Percentiles rank a stretch among this genome's conserved stretches.
Evolutionary conservation across 2,888 invertebrate species (phyloP).

Genomic region (Eilema griseolum): DNA sequence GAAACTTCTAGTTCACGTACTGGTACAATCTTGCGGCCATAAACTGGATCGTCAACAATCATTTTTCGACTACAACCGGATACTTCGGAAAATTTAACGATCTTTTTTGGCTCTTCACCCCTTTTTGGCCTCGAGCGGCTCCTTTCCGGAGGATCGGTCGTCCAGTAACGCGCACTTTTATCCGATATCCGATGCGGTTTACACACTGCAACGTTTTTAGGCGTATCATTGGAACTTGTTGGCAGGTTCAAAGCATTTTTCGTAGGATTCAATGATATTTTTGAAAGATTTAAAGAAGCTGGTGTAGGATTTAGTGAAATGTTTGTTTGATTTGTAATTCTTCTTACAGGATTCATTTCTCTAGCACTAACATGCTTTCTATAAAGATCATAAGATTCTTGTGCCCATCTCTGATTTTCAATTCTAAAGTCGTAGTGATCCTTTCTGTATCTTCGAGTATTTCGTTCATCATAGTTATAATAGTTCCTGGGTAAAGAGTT

Average conservation of each 20-base stretch:
- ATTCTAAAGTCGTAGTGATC: conserved; percentile 83
- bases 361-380: conserved; percentile 51
- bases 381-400: conserved; percentile 70
- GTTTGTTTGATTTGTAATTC: conserved; percentile 19
- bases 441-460: conserved; percentile 71
- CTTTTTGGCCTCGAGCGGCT: conserved; percentile 66
- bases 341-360: conserved; percentile 29
- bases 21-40: conserved; percentile 78
- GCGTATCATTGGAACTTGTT: conserved; percentile 45
- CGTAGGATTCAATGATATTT: conserved; percentile 38
- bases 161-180: conserved; percentile 80
- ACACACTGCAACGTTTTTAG: conserved; percentile 80
- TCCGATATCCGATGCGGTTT: conserved; percentile 78
- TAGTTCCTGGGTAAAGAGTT: conserved; percentile 80
- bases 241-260: conserved; percentile 46
- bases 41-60: conserved; percentile 79
- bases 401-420: conserved; percentile 65
- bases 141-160: conserved; percentile 71
- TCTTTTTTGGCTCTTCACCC: conserved; percentile 79
- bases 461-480: conserved; percentile 72
- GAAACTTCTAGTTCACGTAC: conserved; percentile 83
- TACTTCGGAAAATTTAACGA: conserved; percentile 84
- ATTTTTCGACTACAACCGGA: conserved; percentile 82
- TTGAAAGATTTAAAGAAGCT: conserved; percentile 37
- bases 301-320: conserved; percentile 27